These are phyloP conservation scores for Morpho helenor DNA, from an alignment of 2,888 invertebrate species.

Conservation along the genomic window DNA sequence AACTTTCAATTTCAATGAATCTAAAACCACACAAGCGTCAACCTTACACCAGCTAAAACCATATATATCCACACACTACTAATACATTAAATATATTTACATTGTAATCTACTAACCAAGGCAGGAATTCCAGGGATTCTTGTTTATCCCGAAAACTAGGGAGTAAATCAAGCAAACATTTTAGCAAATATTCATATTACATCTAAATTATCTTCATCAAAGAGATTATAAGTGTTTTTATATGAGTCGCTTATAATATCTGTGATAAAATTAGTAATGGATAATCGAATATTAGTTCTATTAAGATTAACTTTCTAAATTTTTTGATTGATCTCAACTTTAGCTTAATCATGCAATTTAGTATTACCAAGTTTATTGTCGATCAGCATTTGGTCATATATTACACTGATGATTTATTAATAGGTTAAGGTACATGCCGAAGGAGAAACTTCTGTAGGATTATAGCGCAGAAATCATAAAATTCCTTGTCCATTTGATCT, in stretches of 20 bases:
- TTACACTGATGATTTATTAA: too few relatives aligned
- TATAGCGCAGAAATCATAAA: not conserved
- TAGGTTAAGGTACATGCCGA: too few relatives aligned
- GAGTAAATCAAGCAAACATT: constrained; percentile 72
- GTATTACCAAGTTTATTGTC: not conserved
- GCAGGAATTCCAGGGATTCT: constrained; percentile 87
- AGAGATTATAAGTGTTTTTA: constrained; percentile 8
- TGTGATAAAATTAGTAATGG: constrained; percentile 6
- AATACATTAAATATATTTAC: constrained; percentile 48
- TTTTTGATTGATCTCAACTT: not conserved
- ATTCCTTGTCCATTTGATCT: not conserved
- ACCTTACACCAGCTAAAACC: constrained; percentile 4
- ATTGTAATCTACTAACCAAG: constrained; percentile 86
- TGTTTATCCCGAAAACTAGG: constrained; percentile 89
- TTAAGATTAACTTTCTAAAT: not conserved
- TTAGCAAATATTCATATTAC: constrained; percentile 39
- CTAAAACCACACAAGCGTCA: constrained; percentile 8
- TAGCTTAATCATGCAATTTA: constrained; percentile 7
- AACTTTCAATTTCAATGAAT: constrained; percentile 9
- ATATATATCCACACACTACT: constrained; percentile 33
- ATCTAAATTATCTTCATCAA: constrained; percentile 17
- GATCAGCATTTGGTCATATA: too few relatives aligned
- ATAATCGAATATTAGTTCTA: constrained; percentile 1
- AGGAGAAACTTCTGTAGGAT: not conserved
- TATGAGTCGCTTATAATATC: constrained; percentile 5